These are phyloP conservation scores for Mimumesa dahlbomi DNA, from an alignment of 2,888 invertebrate species.

Conservation along the genomic window DNA sequence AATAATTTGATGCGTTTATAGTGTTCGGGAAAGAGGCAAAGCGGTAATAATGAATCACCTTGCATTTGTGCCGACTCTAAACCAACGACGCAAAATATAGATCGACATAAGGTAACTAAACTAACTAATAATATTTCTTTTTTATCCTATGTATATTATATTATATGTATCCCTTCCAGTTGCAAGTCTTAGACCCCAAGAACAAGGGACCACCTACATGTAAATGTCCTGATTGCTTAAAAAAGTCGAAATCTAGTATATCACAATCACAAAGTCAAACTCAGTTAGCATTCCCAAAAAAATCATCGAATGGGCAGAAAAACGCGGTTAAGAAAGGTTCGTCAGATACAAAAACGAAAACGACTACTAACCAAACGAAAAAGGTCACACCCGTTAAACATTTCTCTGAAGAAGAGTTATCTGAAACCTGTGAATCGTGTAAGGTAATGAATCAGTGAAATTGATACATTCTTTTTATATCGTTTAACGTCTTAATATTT, in stretches of 20 bases:
- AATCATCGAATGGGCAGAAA: constrained; percentile 55
- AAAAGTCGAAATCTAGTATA: constrained; percentile 68
- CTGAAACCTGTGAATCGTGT: constrained; percentile 56
- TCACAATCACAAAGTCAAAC: constrained; percentile 60
- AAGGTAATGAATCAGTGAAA: constrained; percentile 53
- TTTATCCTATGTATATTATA: not conserved
- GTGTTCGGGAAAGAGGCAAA: constrained; percentile 63
- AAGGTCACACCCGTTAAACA: constrained; percentile 52
- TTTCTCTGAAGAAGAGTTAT: constrained; percentile 57
- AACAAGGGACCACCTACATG: constrained; percentile 75
- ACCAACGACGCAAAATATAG: constrained; percentile 66
- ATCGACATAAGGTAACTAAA: constrained; percentile 74
- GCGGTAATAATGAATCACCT: constrained; percentile 46
- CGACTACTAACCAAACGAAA: constrained; percentile 63
- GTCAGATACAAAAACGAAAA: constrained; percentile 52
- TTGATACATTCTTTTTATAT: constrained; percentile 16
- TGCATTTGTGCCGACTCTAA: constrained; percentile 68
- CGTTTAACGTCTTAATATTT: constrained; percentile 14
- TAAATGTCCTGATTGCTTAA: constrained; percentile 77
- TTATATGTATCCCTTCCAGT: constrained; percentile 49
- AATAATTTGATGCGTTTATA: constrained; percentile 27
- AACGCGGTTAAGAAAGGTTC: constrained; percentile 51
- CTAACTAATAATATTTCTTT: not conserved
- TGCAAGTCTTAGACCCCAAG: constrained; percentile 76
- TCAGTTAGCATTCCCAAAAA: constrained; percentile 57